These are phyloP conservation scores for Rotaria macrura DNA, from an alignment of 2,888 invertebrate species.

Conservation along the genomic window DNA sequence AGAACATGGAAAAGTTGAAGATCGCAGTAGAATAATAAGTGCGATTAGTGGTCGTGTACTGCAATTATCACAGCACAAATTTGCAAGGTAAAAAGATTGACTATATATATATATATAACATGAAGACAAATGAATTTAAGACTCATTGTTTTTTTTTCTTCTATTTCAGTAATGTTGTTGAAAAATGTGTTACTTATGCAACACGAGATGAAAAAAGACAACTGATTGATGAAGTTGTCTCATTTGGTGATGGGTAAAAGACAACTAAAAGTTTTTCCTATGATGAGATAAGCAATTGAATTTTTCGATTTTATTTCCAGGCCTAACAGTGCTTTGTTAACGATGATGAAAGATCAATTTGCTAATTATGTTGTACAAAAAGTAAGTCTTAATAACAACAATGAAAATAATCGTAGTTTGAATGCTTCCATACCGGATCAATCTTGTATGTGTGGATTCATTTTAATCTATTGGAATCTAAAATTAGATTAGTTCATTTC, in stretches of 20 bases:
- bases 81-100: slow-evolving; percentile 59
- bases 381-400: background rate
- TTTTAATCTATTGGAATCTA: too few relatives aligned
- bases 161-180: slow-evolving; percentile 72
- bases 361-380: slow-evolving; percentile 99
- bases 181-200: slow-evolving; percentile 95
- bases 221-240: slow-evolving; percentile 89
- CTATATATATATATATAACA: background rate
- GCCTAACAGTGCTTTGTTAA: slow-evolving; percentile 49
- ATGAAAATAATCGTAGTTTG: too few relatives aligned
- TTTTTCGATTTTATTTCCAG: background rate
- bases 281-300: background rate
- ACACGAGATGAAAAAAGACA: slow-evolving; percentile 80
- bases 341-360: slow-evolving; percentile 94
- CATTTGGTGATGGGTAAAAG: slow-evolving; percentile 19
- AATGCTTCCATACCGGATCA: too few relatives aligned
- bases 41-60: slow-evolving; percentile 79
- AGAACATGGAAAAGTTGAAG: slow-evolving; percentile 87
- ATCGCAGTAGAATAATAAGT: slow-evolving; percentile 83
- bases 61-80: slow-evolving; percentile 90
- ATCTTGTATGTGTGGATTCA: too few relatives aligned
- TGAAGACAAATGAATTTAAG: too few relatives aligned
- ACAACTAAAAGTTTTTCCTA: background rate
- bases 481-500: too few relatives aligned
- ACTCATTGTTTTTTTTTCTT: background rate